Base-by-base conservation (phyloP, 1,140 invertebrate genomes). In the Drosophila burlai region DNA sequence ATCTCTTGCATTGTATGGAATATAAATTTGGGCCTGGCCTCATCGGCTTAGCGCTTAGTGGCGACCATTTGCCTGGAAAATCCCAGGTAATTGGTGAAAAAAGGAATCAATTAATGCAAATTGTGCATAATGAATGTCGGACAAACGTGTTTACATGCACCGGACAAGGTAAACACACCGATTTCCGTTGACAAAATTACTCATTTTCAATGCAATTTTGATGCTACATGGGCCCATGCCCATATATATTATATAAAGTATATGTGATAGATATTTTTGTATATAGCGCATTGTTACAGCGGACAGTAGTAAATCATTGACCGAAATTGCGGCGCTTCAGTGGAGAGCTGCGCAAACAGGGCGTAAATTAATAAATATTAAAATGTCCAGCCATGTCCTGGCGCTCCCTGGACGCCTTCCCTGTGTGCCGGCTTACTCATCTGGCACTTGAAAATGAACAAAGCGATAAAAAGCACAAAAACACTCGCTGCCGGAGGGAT, bases 331-430 rank as follows among this genome's bases (percentile, higher is more conserved):
- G 47, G 45, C 62, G 62, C 71, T 67, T 54, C 61, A 80, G 54
- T 80, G 76, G 52, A 83, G 47, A 52, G 52, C 71, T 67, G 77
- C 60, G 62, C 73, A 83, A 83, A 83, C 61, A 84, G 61, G 62
- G 59, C 77, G 81, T 69, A 78, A 80, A 84, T 84, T 84, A 84
- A 85, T 84, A 84, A 83, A 84, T 83, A 83, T 80, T 83, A 80
- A 83, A 83, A 76, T 80, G 65, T 63, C 34, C 36, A 46, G 57
- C 43, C 31, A 40, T 57, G 38, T 65, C 24, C 66, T 47, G 50
- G 43, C 34, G 11, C 8, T 65, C 63, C 36, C 34, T n/a, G 34
- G 1, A 24, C 29, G 16, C 38, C 46, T 8, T 16, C 31, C 31
- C 31, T 46, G 31, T 46, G 24, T 13, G 65, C 68, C 55, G 64